Evolutionary conservation across 2,888 invertebrate genomes (phyloP).

Genomic region (Synanthedon formicaeformis): DNA sequence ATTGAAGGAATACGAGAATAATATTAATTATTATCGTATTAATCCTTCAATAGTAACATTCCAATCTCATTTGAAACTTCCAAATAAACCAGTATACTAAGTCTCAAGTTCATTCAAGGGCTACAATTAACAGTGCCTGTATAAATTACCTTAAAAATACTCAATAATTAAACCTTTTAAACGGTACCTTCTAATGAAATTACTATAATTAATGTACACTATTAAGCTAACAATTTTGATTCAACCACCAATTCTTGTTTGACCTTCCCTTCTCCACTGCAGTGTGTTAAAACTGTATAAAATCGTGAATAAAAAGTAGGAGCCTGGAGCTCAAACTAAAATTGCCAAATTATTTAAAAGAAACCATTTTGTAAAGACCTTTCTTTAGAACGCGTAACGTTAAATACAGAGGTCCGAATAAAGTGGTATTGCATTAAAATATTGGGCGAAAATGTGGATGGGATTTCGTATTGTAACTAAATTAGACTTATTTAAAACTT

Average conservation of each 20-base stretch:
- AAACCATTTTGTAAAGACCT: no score
- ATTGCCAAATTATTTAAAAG: no score
- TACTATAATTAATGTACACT: constrained; percentile 10
- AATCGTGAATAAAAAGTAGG: neutral
- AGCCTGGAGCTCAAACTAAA: neutral
- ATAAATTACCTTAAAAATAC: neutral
- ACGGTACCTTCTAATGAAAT: constrained; percentile 5
- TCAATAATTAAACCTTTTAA: constrained; percentile 5
- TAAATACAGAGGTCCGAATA: no score
- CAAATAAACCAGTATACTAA: no score
- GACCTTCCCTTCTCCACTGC: neutral
- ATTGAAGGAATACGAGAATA: no score
- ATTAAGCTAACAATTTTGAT: constrained; percentile 2
- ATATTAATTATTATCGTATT: no score
- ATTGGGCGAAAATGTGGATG: neutral
- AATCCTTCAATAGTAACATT: no score
- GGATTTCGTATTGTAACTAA: neutral
- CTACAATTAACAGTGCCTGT: neutral
- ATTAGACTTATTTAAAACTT: neutral
- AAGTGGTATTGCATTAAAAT: neutral
- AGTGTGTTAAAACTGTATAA: neutral
- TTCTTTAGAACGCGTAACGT: no score
- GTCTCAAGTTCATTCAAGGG: neutral
- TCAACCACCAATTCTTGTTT: neutral
- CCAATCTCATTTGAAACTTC: no score